Evolutionary conservation across 2,888 invertebrate genomes (phyloP).

Genomic region (Hemaris fuciformis): DNA sequence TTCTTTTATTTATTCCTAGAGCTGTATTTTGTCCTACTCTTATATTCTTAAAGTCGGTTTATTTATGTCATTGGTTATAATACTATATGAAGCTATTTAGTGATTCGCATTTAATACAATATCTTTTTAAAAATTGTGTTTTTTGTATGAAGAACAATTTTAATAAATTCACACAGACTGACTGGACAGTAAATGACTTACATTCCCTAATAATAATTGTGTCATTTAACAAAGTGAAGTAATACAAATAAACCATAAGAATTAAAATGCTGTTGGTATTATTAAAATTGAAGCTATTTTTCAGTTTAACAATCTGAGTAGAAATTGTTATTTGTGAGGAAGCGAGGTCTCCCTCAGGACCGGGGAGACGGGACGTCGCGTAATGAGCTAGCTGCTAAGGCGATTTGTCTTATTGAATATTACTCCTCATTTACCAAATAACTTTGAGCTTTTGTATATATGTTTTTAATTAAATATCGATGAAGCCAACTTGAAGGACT

Average conservation of each 20-base stretch:
- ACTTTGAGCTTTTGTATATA: not conserved
- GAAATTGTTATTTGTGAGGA: conserved; percentile 38
- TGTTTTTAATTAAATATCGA: not conserved
- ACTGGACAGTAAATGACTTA: no score
- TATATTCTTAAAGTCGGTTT: not conserved
- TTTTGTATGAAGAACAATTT: no score
- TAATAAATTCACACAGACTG: no score
- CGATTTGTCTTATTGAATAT: conserved; percentile 48
- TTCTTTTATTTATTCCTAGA: no score
- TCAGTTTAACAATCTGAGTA: not conserved
- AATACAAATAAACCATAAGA: no score
- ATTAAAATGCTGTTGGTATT: not conserved
- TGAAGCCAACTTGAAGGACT: not conserved
- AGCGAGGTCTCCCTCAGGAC: conserved; percentile 34
- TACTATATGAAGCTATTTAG: no score
- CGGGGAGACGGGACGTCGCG: conserved; percentile 23
- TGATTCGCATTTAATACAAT: no score
- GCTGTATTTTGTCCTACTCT: not conserved
- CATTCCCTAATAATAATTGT: no score
- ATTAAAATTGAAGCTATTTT: conserved; percentile 4
- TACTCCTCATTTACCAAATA: conserved; percentile 24
- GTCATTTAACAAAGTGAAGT: no score
- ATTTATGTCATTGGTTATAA: no score
- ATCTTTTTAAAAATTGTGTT: no score
- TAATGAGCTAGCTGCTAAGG: conserved; percentile 52